A percentile compares a stretch with the other conserved stretches of the same genome.
phyloP scores from a whole-genome alignment of 1,140 invertebrate species.

The honey bee (Apis mellifera) region DNA sequence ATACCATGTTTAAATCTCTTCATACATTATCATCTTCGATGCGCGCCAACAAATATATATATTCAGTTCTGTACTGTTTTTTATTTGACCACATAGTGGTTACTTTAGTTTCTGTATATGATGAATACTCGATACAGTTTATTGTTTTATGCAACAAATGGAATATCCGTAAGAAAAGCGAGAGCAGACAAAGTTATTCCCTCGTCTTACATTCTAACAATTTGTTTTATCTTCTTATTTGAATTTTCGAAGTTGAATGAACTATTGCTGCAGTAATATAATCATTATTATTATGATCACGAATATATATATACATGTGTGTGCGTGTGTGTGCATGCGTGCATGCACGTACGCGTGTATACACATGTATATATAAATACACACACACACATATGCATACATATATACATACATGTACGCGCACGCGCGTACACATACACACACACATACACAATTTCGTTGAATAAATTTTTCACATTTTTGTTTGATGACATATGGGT shows the following conservation, averaged over 20 bases:
- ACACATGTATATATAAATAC: not conserved
- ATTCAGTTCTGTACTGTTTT: slow-evolving; percentile 5
- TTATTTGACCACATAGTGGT: slow-evolving; percentile 34
- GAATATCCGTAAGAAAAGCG: slow-evolving; percentile 4
- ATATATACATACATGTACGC: no score
- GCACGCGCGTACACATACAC: no score
- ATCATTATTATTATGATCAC: not conserved
- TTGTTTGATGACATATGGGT: not conserved
- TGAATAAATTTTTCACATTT: not conserved
- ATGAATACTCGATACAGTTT: slow-evolving; percentile 42
- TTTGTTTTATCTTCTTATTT: slow-evolving; percentile 16
- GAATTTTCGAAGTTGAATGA: not conserved
- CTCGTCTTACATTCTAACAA: not conserved
- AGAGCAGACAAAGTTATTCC: slow-evolving; percentile 9
- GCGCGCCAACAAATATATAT: slow-evolving; percentile 4
- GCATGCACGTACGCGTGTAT: no score
- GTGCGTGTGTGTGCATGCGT: no score
- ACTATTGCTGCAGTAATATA: not conserved
- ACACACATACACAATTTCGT: not conserved
- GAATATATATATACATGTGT: not conserved
- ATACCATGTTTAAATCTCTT: slow-evolving; percentile 28
- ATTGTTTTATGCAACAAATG: slow-evolving; percentile 35
- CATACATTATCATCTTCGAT: slow-evolving; percentile 28
- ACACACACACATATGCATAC: no score
- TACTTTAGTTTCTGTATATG: slow-evolving; percentile 39